phyloP scores from a whole-genome alignment of 1,140 invertebrate genomes.

The Hylaeus anthracinus region DNA sequence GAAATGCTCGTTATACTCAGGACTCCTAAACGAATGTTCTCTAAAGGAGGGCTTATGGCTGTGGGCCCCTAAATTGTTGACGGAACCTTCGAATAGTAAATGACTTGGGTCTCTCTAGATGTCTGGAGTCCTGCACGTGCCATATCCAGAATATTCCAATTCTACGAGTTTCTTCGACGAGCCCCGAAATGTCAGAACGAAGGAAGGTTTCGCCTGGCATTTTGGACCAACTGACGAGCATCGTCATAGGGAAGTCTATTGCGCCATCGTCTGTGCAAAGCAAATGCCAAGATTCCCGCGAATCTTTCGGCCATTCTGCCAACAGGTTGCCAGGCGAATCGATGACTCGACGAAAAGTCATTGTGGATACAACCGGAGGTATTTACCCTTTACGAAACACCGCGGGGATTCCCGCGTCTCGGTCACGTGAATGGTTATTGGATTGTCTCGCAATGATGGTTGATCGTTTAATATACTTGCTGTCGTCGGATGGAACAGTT shows the following conservation, averaged over 20 bases:
- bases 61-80: too few relatives aligned
- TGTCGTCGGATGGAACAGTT: not conserved
- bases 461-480: not conserved
- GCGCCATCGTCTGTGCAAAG: constrained; percentile 40
- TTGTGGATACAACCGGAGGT: constrained; percentile 18
- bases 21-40: too few relatives aligned
- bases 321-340: constrained; percentile 8
- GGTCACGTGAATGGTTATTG: not conserved
- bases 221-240: constrained; percentile 40
- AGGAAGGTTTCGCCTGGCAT: constrained; percentile 60
- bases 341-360: constrained; percentile 25
- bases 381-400: constrained; percentile 39
- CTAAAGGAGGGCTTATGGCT: too few relatives aligned
- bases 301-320: constrained; percentile 34
- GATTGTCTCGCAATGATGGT: not conserved
- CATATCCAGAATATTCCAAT: constrained; percentile 2
- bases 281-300: constrained; percentile 59
- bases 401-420: not conserved
- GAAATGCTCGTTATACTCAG: too few relatives aligned
- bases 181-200: constrained; percentile 53
- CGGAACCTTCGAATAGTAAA: too few relatives aligned
- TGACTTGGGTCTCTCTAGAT: too few relatives aligned
- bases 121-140: too few relatives aligned
- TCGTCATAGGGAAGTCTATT: constrained; percentile 30
- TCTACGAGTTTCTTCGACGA: constrained; percentile 18